Percentiles rank a stretch among this genome's conserved stretches.
These are phyloP conservation scores for Acrocyrtus sp. DNA, from an alignment of 2,888 invertebrate genomes.

Conservation along the genomic window DNA sequence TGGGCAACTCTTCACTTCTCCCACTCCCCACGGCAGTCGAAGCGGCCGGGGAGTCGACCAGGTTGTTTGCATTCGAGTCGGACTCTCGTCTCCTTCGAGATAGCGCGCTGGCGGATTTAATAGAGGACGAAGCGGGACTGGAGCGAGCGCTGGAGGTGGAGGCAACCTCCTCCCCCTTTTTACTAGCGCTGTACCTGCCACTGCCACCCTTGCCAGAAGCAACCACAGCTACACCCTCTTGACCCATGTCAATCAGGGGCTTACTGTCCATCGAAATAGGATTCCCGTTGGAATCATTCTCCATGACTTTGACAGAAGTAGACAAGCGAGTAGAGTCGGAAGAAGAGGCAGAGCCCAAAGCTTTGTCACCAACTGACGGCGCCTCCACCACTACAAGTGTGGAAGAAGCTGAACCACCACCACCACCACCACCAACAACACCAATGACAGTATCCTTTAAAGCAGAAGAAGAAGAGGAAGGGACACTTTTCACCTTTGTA, in stretches of 20 bases:
- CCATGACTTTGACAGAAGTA: conserved; percentile 27
- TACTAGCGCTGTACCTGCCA: conserved; percentile 14
- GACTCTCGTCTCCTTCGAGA: conserved; percentile 33
- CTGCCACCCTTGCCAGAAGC: conserved; percentile 5
- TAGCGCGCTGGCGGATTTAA: background rate
- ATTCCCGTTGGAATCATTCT: conserved; percentile 60
- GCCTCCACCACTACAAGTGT: conserved; percentile 9
- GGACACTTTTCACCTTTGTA: conserved; percentile 42
- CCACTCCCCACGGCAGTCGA: conserved; percentile 12
- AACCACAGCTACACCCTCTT: background rate
- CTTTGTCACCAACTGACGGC: conserved; percentile 23
- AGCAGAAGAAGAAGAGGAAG: conserved; percentile 36
- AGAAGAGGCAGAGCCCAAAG: conserved; percentile 38
- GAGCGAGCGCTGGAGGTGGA: background rate
- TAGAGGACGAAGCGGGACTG: conserved; percentile 21
- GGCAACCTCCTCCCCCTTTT: background rate
- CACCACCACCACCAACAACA: too few relatives aligned
- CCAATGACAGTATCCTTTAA: conserved; percentile 38
- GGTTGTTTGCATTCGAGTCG: conserved; percentile 52
- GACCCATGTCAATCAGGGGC: conserved; percentile 4
- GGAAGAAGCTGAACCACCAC: conserved; percentile 6
- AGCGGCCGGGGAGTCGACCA: conserved; percentile 28
- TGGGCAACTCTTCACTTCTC: conserved; percentile 1
- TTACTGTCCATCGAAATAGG: conserved; percentile 55
- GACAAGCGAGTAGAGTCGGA: conserved; percentile 26